Percentiles rank a stretch among this genome's conserved stretches.
These are phyloP conservation scores for Argyrosomus regius DNA, from an alignment of 2,797 vertebrate genomes.

Conservation along the genomic window DNA sequence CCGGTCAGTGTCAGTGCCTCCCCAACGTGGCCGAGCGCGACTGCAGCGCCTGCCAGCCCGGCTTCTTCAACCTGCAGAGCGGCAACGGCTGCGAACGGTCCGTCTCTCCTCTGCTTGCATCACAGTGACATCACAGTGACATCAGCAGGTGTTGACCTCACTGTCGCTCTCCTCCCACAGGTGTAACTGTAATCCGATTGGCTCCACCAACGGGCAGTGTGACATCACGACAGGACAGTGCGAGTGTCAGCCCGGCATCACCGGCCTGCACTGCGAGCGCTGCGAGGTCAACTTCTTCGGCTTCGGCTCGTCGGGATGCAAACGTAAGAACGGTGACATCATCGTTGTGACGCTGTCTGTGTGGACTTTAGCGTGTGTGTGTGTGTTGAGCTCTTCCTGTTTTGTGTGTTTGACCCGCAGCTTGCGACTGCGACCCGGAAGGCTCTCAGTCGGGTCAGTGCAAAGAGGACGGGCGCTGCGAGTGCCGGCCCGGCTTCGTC, in stretches of 20 bases:
- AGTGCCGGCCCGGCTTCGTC: conserved; percentile 93
- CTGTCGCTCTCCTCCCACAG: conserved; percentile 73
- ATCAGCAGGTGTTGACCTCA: too few relatives aligned
- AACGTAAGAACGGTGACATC: conserved; percentile 87
- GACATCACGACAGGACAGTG: conserved; percentile 93
- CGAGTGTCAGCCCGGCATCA: conserved; percentile 95
- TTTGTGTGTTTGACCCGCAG: conserved; percentile 72
- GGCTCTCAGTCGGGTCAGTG: conserved; percentile 92
- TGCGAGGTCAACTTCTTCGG: conserved; percentile 96
- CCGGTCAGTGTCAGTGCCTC: conserved; percentile 93
- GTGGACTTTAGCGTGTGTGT: not conserved
- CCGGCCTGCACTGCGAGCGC: conserved; percentile 88
- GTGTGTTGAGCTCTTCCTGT: too few relatives aligned
- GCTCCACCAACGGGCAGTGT: conserved; percentile 94
- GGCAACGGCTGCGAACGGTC: conserved; percentile 92
- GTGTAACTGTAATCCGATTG: conserved; percentile 92
- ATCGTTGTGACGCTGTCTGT: not conserved
- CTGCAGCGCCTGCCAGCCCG: conserved; percentile 91
- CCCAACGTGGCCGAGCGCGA: conserved; percentile 90
- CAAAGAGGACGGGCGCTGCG: conserved; percentile 89
- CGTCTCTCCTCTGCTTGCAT: too few relatives aligned
- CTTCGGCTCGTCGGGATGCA: conserved; percentile 94
- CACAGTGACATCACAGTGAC: too few relatives aligned
- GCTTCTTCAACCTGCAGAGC: conserved; percentile 94
- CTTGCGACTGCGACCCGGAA: conserved; percentile 95